A percentile compares a stretch with the other conserved stretches of the same genome.
phyloP scores from a whole-genome alignment of 2,797 vertebrate genomes.

The Telmatherina bonti region DNA sequence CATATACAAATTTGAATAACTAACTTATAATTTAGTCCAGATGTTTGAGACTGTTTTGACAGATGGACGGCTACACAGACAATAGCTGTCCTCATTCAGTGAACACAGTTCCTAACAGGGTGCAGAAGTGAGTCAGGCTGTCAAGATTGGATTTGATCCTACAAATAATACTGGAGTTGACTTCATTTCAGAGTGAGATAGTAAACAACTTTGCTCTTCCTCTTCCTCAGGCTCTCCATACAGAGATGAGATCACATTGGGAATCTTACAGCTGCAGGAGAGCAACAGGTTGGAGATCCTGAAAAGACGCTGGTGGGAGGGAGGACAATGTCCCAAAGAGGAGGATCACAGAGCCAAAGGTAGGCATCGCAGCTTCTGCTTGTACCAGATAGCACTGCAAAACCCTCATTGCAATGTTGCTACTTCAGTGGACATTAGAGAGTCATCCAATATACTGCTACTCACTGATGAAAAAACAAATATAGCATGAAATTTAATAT shows the following conservation, averaged over 20 bases:
- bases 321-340: slow-evolving; percentile 90
- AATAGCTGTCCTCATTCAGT: not conserved
- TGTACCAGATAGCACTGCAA: not conserved
- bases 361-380: slow-evolving; percentile 39
- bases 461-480: no score
- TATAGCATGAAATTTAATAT: no score
- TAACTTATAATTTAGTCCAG: not conserved
- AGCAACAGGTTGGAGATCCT: slow-evolving; percentile 92
- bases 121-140: not conserved
- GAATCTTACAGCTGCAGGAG: slow-evolving; percentile 91
- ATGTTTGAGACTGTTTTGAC: not conserved
- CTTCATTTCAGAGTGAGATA: not conserved
- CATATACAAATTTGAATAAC: not conserved
- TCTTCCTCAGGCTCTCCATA: slow-evolving; percentile 44
- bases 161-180: not conserved
- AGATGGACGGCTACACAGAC: not conserved
- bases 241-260: slow-evolving; percentile 90
- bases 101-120: not conserved
- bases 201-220: not conserved
- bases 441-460: no score
- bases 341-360: slow-evolving; percentile 92
- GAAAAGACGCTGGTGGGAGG: slow-evolving; percentile 93
- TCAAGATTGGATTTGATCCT: not conserved
- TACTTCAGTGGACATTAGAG: no score
- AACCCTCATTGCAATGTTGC: not conserved